A percentile compares a stretch with the other conserved stretches of the same genome.
Conservation (phyloP, 2,888 invertebrate species). For the Mythimna lalbum region DNA sequence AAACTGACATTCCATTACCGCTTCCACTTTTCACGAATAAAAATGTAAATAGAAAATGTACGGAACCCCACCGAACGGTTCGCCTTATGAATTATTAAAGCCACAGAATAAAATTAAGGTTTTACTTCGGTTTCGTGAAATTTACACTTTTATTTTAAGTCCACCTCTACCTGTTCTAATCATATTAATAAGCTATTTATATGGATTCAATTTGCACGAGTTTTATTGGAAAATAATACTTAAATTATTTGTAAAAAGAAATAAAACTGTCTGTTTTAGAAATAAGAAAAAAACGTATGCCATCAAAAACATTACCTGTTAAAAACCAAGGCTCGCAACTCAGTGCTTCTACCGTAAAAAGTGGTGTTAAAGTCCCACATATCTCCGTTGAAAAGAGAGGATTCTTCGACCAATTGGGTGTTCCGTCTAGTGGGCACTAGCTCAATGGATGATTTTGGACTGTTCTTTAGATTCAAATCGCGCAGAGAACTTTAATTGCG, state of each 20-base stretch:
- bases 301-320: too few species aligned
- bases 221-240: conserved; percentile 25
- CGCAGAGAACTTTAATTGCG: too few species aligned
- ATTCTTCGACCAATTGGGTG: too few species aligned
- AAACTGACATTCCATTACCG: conserved; percentile 69
- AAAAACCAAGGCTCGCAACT: too few species aligned
- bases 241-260: conserved; percentile 17
- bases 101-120: conserved; percentile 72
- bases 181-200: conserved; percentile 55
- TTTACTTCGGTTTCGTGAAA: conserved; percentile 61
- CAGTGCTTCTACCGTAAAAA: too few species aligned
- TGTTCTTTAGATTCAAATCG: too few species aligned
- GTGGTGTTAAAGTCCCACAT: too few species aligned
- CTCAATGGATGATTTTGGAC: too few species aligned
- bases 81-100: conserved; percentile 78
- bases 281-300: too few species aligned
- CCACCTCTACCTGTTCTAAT: conserved; percentile 40
- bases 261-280: conserved; percentile 14
- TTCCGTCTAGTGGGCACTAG: too few species aligned
- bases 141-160: conserved; percentile 64
- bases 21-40: conserved; percentile 71
- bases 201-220: conserved; percentile 44
- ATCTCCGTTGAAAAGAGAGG: too few species aligned
- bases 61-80: conserved; percentile 70
- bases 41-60: conserved; percentile 77